Base-by-base conservation (phyloP, 2,888 invertebrate species). In the Electrophaes corylata region DNA sequence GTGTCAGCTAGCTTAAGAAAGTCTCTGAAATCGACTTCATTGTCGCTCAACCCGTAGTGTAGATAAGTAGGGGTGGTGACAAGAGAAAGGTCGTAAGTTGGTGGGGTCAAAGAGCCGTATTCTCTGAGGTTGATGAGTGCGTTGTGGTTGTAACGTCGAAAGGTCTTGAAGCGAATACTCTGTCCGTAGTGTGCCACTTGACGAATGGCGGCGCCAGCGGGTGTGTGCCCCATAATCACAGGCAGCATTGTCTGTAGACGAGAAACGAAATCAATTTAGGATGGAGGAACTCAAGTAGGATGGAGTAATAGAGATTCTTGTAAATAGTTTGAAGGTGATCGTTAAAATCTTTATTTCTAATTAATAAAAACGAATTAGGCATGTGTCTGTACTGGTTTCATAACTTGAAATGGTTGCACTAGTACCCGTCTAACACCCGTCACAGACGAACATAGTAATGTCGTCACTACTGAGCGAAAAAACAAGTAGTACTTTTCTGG, bases 161-260 rank as follows among this genome's bases (percentile, higher is more conserved):
- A 85, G 1, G 60, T 54, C 0, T 70, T 57, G 51, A 57, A 68
- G 4, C 69, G 71, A 61, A 84, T 79, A 26, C 65, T 60, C 44
- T 86, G 85, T 0, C 75, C 84, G 69, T 73, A 84, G 62, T 86
- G 85, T 0, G 76, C 57, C 0, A 84, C 39, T 62, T 85, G 84
- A 2, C 81, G 77, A 37, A 84, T 50, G 0, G 84, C 78, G 0
- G 79, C 66, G 0, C 85, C 85, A 0, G 84, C 83, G 0, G 84
- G 85, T 0, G 78, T 62, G 56, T 84, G 84, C 0, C 78, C 79
- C 4, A 79, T 23, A 31, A 81, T 69, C 0, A 83, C 54, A 0
- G 84, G 84, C n/a, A 81, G 5, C 76, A 83, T 75, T 0, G 79
- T 82, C 85, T 85, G 73, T 1, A 41, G 50, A 72, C 6, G 37